Percentiles rank a stretch among this genome's conserved stretches.
These are phyloP conservation scores for Atta texana DNA, from an alignment of 1,140 invertebrate genomes.

Conservation along the genomic window DNA sequence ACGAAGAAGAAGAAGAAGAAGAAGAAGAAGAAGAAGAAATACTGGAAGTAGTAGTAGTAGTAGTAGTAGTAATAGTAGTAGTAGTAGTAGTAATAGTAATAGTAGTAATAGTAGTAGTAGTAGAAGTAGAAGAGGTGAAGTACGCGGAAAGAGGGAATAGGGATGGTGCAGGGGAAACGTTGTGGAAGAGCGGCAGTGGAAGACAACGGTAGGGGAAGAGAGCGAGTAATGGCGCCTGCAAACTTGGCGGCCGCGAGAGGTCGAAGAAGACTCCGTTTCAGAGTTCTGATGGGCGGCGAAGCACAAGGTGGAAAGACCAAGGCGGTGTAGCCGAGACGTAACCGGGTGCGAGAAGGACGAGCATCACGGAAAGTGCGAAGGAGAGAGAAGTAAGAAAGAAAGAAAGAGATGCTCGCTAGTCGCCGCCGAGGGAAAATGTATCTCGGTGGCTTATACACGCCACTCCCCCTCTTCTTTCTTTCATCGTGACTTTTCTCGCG, in stretches of 20 bases:
- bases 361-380: not conserved
- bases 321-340: conserved; percentile 38
- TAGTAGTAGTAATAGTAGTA: conserved; percentile 71
- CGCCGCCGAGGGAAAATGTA: conserved; percentile 27
- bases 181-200: conserved; percentile 46
- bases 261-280: conserved; percentile 72
- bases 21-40: conserved; percentile 69
- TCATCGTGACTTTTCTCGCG: conserved; percentile 57
- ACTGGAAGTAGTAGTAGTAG: conserved; percentile 68
- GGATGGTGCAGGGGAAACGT: not conserved
- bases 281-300: conserved; percentile 64
- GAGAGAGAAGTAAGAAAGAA: not conserved
- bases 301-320: conserved; percentile 61
- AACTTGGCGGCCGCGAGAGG: conserved; percentile 73
- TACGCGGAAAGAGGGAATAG: conserved; percentile 61
- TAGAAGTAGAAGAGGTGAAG: conserved; percentile 72
- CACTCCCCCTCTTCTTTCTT: conserved; percentile 26
- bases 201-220: conserved; percentile 45
- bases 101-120: conserved; percentile 71
- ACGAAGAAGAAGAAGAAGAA: conserved; percentile 61
- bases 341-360: conserved; percentile 38
- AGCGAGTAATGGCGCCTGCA: conserved; percentile 78
- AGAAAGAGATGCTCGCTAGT: conserved; percentile 21
- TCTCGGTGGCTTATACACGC: conserved; percentile 41
- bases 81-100: conserved; percentile 66